Evolutionary conservation across 2,113 vertebrate genomes (phyloP).

Genomic region (Progne subis): DNA sequence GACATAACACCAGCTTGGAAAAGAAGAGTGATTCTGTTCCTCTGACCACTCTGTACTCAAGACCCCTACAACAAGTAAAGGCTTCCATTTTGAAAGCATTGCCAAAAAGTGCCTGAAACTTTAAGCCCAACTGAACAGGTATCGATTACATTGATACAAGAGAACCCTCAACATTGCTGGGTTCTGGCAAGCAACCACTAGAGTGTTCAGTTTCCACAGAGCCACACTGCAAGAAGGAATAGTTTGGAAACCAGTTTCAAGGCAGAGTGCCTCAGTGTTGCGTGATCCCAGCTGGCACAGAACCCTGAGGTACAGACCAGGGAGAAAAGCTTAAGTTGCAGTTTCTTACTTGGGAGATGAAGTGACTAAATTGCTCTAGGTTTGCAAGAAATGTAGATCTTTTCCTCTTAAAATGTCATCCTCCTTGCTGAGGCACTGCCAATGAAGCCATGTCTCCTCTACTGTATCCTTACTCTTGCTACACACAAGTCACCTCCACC

Average conservation of each 20-base stretch:
- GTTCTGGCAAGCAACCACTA: neutral
- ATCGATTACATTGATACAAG: neutral
- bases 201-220: neutral
- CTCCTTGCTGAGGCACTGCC: neutral
- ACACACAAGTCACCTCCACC: fast-evolving
- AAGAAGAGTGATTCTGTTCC: neutral
- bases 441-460: neutral
- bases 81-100: neutral
- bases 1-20: neutral
- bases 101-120: neutral
- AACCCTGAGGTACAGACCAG: neutral
- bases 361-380: neutral
- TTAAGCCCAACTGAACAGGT: neutral
- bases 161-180: too few species aligned
- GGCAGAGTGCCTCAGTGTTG: neutral
- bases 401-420: neutral
- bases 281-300: neutral
- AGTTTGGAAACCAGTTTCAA: neutral
- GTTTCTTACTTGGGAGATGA: neutral
- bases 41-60: neutral
- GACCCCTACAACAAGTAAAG: neutral
- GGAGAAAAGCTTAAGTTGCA: neutral
- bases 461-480: neutral
- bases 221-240: neutral
- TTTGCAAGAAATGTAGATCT: neutral